Percentiles rank a stretch among this genome's conserved stretches.
Conservation (phyloP, 2,888 invertebrate genomes). For the Drosophila yooni region DNA sequence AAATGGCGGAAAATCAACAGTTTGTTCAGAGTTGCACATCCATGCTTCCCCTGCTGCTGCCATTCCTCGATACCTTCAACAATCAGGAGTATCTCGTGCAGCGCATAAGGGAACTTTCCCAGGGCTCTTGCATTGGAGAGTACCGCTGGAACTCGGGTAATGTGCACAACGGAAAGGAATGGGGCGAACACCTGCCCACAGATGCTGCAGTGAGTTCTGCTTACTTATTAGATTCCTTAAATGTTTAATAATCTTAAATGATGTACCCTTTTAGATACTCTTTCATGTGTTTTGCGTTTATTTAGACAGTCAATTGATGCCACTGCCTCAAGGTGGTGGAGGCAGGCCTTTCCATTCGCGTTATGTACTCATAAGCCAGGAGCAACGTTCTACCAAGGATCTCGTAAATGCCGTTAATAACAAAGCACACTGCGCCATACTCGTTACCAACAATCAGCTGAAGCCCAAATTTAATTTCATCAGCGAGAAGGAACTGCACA, state of each 20-base stretch:
- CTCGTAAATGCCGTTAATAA: slow-evolving; percentile 83
- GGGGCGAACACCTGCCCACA: slow-evolving; percentile 93
- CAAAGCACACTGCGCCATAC: slow-evolving; percentile 84
- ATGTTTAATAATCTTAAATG: neutral
- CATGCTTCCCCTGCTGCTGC: slow-evolving; percentile 87
- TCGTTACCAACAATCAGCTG: slow-evolving; percentile 80
- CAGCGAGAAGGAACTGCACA: slow-evolving; percentile 88
- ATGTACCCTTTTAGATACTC: slow-evolving; percentile 87
- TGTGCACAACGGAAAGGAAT: slow-evolving; percentile 89
- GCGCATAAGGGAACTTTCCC: slow-evolving; percentile 91
- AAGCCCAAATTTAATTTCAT: slow-evolving; percentile 85
- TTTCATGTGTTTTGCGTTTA: slow-evolving; percentile 94
- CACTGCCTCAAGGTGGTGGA: slow-evolving; percentile 89
- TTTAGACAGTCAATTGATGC: slow-evolving; percentile 92
- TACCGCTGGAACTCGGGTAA: slow-evolving; percentile 96
- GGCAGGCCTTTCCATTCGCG: slow-evolving; percentile 87
- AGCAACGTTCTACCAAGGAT: slow-evolving; percentile 84
- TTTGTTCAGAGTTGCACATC: slow-evolving; percentile 83
- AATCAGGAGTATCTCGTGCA: slow-evolving; percentile 95
- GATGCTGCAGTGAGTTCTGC: slow-evolving; percentile 90
- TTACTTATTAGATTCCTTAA: neutral
- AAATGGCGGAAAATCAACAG: slow-evolving; percentile 88
- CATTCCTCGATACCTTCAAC: slow-evolving; percentile 92
- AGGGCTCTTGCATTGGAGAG: slow-evolving; percentile 94
- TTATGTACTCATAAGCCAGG: slow-evolving; percentile 85